Conservation (phyloP, 2,113 vertebrate species). For the Neofelis nebulosa region DNA sequence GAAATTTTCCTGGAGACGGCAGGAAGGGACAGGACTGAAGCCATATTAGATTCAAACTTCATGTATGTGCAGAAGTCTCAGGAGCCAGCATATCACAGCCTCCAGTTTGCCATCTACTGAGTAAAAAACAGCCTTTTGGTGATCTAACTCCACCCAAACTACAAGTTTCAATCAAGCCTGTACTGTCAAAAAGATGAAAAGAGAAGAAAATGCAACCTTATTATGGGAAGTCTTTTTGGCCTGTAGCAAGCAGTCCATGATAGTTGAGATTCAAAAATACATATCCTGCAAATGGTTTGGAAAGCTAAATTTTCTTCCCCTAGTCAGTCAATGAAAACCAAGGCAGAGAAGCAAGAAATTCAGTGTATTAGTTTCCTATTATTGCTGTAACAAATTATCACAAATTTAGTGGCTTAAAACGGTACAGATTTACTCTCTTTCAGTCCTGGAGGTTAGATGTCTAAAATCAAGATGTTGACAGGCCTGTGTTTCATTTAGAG, state of each 20-base stretch:
- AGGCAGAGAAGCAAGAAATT: neutral
- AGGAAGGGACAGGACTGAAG: neutral
- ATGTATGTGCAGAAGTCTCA: neutral
- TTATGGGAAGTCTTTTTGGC: neutral
- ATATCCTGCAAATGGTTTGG: neutral
- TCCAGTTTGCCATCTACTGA: neutral
- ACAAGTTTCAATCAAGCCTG: neutral
- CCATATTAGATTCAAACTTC: neutral
- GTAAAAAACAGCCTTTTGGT: neutral
- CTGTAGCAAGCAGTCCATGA: conserved; percentile 7
- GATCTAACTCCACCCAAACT: neutral
- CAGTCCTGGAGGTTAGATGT: neutral
- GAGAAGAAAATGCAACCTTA: neutral
- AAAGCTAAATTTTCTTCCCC: neutral
- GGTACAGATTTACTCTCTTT: neutral
- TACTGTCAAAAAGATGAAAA: neutral
- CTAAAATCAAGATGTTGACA: neutral
- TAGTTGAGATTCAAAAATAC: neutral
- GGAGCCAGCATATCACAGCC: neutral
- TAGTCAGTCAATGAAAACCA: neutral
- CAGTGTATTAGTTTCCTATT: neutral
- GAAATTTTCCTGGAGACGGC: neutral
- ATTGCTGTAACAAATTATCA: neutral
- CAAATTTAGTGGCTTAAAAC: neutral
- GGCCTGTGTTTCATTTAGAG: neutral